Evolutionary conservation across 2,113 vertebrate species (phyloP).

Genomic region (Lutjanus erythropterus): DNA sequence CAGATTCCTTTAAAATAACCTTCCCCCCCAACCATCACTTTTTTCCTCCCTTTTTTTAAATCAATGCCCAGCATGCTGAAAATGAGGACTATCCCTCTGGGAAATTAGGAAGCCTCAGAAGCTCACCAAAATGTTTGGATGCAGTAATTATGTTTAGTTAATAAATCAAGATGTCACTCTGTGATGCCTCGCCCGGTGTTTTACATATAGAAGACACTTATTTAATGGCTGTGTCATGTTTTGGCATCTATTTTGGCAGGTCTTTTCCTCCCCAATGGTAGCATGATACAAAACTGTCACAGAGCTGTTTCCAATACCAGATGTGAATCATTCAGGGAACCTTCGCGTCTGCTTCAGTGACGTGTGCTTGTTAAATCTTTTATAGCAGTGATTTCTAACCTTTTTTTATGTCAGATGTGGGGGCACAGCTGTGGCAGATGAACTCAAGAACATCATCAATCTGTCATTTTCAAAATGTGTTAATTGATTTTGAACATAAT

Average conservation of each 20-base stretch:
- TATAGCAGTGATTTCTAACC: neutral
- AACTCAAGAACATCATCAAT: neutral
- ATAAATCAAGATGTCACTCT: slow-evolving; percentile 62
- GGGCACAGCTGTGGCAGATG: neutral
- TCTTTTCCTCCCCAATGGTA: neutral
- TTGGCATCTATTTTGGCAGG: neutral
- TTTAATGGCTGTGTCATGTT: neutral
- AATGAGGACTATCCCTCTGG: slow-evolving; percentile 54
- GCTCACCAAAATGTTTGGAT: slow-evolving; percentile 65
- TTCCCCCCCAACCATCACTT: neutral
- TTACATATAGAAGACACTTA: slow-evolving; percentile 23
- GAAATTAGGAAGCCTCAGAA: slow-evolving; percentile 62
- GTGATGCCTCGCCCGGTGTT: slow-evolving; percentile 31
- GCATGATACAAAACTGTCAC: slow-evolving; percentile 6
- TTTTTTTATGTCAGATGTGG: neutral
- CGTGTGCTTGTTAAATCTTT: slow-evolving; percentile 8
- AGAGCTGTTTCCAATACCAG: slow-evolving; percentile 11
- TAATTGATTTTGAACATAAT: neutral
- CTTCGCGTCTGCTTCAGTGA: slow-evolving; percentile 42
- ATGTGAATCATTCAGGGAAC: slow-evolving; percentile 26
- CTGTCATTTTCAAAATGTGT: neutral
- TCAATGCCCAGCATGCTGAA: slow-evolving; percentile 61
- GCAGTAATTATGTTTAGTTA: slow-evolving; percentile 75
- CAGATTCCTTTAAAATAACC: slow-evolving; percentile 49
- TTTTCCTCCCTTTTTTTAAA: slow-evolving; percentile 32